Conservation (phyloP, 1,140 invertebrate genomes). For the Neuroterus valhalla region DNA sequence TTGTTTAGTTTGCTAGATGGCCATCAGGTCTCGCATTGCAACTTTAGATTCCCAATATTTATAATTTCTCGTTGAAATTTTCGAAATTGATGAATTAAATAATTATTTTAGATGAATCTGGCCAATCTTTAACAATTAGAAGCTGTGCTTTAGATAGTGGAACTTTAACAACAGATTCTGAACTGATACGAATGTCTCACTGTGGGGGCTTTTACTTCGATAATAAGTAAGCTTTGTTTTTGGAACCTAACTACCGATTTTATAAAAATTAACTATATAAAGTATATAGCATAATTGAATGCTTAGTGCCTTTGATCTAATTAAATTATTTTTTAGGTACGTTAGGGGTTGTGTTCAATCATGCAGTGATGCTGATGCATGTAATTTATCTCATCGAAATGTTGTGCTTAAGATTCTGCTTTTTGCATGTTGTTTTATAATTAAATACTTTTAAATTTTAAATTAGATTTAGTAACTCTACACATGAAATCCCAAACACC, state of each 20-base stretch:
- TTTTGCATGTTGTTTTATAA: neutral
- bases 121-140: conserved; percentile 86
- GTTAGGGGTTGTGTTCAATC: conserved; percentile 91
- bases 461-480: neutral
- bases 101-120: conserved; percentile 81
- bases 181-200: conserved; percentile 94
- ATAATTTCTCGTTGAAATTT: too few species aligned
- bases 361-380: conserved; percentile 91
- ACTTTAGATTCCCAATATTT: too few species aligned
- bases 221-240: conserved; percentile 79
- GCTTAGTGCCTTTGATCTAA: neutral
- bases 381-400: conserved; percentile 75
- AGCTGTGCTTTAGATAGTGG: conserved; percentile 95
- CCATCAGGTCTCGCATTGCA: too few species aligned
- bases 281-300: too few species aligned
- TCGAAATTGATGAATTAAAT: neutral
- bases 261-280: too few species aligned
- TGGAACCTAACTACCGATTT: neutral
- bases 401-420: neutral
- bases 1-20: too few species aligned
- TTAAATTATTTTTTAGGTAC: conserved; percentile 78
- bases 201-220: conserved; percentile 93
- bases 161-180: conserved; percentile 92
- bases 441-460: neutral
- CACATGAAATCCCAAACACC: neutral